These are phyloP conservation scores for Pavo muticus DNA, from an alignment of 2,113 vertebrate species.

Conservation along the genomic window DNA sequence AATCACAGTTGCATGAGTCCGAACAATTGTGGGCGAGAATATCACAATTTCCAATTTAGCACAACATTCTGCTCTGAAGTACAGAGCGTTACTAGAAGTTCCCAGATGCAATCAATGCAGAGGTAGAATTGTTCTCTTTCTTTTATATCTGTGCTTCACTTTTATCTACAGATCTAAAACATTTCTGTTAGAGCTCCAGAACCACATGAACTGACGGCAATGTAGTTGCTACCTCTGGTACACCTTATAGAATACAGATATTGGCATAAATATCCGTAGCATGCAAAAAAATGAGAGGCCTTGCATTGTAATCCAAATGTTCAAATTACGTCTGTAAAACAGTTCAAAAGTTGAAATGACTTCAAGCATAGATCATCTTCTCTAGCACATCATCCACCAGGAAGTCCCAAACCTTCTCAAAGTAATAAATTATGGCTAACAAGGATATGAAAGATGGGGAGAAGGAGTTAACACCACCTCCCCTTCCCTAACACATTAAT, in stretches of 20 bases:
- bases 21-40: slow-evolving; percentile 51
- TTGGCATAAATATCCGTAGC: background rate
- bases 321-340: background rate
- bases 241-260: background rate
- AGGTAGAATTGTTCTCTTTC: slow-evolving; percentile 46
- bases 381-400: background rate
- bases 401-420: background rate
- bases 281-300: background rate
- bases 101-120: slow-evolving; percentile 52
- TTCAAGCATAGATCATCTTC: background rate
- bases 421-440: slow-evolving; percentile 20
- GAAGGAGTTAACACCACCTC: slow-evolving; percentile 36
- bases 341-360: background rate
- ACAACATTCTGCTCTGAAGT: slow-evolving; percentile 49
- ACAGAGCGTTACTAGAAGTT: slow-evolving; percentile 52
- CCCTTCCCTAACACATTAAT: slow-evolving; percentile 45
- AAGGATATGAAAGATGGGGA: background rate
- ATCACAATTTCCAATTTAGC: slow-evolving; percentile 58
- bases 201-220: background rate
- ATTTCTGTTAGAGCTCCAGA: background rate
- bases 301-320: background rate
- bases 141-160: background rate
- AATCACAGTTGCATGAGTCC: slow-evolving; percentile 9
- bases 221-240: background rate
- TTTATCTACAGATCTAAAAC: background rate